phyloP scores from a whole-genome alignment of 2,797 vertebrate genomes.

The Nannoperca obscura region DNA sequence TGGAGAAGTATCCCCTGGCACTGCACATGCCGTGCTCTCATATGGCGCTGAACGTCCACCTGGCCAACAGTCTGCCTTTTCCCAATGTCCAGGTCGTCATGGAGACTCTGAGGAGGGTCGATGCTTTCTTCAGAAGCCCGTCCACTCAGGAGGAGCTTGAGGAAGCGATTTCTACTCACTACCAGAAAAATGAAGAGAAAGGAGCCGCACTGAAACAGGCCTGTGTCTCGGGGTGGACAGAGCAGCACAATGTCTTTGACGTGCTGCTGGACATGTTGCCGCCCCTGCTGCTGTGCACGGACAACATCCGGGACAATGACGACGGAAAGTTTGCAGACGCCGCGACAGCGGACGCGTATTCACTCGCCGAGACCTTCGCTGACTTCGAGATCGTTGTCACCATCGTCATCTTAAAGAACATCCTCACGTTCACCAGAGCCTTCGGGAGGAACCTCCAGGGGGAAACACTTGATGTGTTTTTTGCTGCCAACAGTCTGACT shows the following conservation, averaged over 20 bases:
- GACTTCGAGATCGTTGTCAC: conserved; percentile 95
- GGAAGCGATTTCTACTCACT: conserved; percentile 85
- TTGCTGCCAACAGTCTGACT: conserved; percentile 94
- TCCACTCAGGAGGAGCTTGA: conserved; percentile 87
- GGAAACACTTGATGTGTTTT: conserved; percentile 92
- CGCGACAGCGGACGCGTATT: conserved; percentile 83
- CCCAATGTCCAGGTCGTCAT: conserved; percentile 90
- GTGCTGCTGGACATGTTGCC: conserved; percentile 90
- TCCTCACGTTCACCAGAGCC: conserved; percentile 93
- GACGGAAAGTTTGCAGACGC: conserved; percentile 76
- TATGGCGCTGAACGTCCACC: conserved; percentile 91
- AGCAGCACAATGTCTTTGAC: conserved; percentile 92
- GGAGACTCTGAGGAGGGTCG: conserved; percentile 89
- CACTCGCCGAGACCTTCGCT: conserved; percentile 89
- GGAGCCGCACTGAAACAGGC: conserved; percentile 84
- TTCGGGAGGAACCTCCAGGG: conserved; percentile 96
- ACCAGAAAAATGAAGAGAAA: conserved; percentile 88
- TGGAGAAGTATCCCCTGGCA: conserved; percentile 93
- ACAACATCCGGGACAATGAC: conserved; percentile 86
- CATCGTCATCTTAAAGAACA: conserved; percentile 91
- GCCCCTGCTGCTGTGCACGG: conserved; percentile 91
- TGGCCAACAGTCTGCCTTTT: conserved; percentile 92
- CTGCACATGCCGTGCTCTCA: conserved; percentile 91
- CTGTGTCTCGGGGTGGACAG: conserved; percentile 88
- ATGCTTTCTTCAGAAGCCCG: conserved; percentile 85